Base-by-base conservation (phyloP, 2,888 invertebrate genomes). In the Acronicta psi region DNA sequence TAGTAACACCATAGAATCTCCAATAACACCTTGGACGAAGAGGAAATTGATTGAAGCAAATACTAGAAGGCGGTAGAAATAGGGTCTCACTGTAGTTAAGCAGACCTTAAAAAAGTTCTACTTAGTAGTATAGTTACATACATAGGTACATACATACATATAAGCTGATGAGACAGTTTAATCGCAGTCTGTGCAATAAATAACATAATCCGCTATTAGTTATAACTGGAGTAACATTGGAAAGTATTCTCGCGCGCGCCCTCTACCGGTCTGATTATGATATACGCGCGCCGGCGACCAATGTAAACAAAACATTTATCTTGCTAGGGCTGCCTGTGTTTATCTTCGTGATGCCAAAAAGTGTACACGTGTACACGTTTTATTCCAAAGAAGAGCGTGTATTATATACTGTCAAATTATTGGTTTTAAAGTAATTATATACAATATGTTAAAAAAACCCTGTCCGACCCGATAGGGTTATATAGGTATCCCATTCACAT, bases 211-310 rank as follows among this genome's bases (percentile, higher is more conserved):
- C 13, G 34, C 37, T 17, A 31, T 23, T 18, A n/a, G 14, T 41
- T 20, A 34, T 13, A 37, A 23, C 37, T 43, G 68, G 31, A 63
- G 20, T 60, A 7, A 41, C 14, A 13, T 46, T 68, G 61, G 61
- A 68, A 52, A 61, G 53, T 63, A 11, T 20, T 50, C 60, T 14
- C 44, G 29, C 23, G 11, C 17, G 1, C 16, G 3, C 23, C 14
- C 14, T n/a, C n/a, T 2, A 14, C 16, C 47, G 40, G 20, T 41
- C 10, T 45, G 9, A 23, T 49, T 59, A 45, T 59, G 41, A 63
- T 63, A 44, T 18, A 41, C 41, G 49, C 40, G 59, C 29, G 16
- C 11, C 34, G 17, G 20, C 44, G 29, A 37, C 18, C 40, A 23
- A 14, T 41, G 57, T 45, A 43, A 50, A 75, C 41, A 58, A 58